Percentiles rank a stretch among this genome's conserved stretches.
Evolutionary conservation across 2,888 invertebrate species (phyloP).

Genomic region (Cryptops parisi): DNA sequence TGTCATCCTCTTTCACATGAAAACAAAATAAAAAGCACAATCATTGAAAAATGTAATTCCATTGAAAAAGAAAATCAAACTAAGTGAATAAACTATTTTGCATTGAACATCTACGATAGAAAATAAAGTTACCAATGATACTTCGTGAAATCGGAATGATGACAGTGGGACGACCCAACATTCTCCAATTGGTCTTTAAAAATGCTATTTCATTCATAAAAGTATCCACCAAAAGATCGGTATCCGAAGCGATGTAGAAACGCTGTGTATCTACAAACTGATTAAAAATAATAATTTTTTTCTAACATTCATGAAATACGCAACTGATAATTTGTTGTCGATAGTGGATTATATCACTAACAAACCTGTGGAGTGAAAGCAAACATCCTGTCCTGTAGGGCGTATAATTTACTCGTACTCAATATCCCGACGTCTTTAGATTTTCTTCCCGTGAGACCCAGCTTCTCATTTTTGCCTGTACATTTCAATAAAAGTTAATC

Average conservation of each 20-base stretch:
- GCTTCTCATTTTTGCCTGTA: slow-evolving; percentile 77
- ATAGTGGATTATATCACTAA: neutral
- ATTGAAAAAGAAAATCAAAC: too few relatives aligned
- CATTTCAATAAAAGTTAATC: neutral
- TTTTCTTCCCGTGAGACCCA: slow-evolving; percentile 86
- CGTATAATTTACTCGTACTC: slow-evolving; percentile 95
- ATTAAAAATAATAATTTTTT: slow-evolving; percentile 14
- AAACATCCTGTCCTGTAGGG: slow-evolving; percentile 85
- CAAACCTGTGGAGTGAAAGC: slow-evolving; percentile 96
- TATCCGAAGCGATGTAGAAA: slow-evolving; percentile 97
- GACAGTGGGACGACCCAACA: slow-evolving; percentile 90
- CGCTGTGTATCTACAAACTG: slow-evolving; percentile 95
- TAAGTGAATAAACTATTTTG: too few relatives aligned
- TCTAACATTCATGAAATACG: neutral
- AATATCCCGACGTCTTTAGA: slow-evolving; percentile 93
- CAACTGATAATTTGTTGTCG: neutral
- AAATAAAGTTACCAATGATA: neutral
- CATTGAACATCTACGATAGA: too few relatives aligned
- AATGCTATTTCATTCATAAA: slow-evolving; percentile 95
- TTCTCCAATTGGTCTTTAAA: slow-evolving; percentile 96
- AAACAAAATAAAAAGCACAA: neutral
- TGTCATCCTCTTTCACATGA: slow-evolving; percentile 50
- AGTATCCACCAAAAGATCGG: slow-evolving; percentile 93
- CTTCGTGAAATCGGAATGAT: slow-evolving; percentile 64
- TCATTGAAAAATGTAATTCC: too few relatives aligned